Evolutionary conservation across 2,888 invertebrate genomes (phyloP).

Genomic region (Lasioglossum malachurum): DNA sequence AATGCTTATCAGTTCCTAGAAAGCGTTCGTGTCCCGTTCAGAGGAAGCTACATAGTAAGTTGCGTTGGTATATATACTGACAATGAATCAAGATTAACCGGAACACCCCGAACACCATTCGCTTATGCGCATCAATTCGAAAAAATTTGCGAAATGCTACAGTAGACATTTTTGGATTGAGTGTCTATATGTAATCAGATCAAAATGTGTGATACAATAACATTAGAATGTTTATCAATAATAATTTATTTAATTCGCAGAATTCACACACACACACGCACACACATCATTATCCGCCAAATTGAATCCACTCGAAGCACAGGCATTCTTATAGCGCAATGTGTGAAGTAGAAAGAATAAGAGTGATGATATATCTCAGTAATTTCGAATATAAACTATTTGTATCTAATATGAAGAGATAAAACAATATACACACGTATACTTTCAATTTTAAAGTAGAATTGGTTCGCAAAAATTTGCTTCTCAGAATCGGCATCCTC

Average conservation of each 20-base stretch:
- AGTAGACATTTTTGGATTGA: not conserved
- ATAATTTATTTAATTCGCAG: not conserved
- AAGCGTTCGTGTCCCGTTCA: not conserved
- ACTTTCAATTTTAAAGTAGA: not conserved
- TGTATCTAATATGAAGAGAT: not conserved
- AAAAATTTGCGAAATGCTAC: not conserved
- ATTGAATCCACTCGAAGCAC: not conserved
- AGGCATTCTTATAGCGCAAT: not conserved
- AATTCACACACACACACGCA: too few species aligned
- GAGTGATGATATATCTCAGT: not conserved
- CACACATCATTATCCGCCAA: not conserved
- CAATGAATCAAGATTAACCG: not conserved
- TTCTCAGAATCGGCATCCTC: too few species aligned
- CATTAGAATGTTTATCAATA: not conserved
- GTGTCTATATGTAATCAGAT: not conserved
- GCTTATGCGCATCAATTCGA: not conserved
- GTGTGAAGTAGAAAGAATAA: not conserved
- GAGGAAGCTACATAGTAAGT: not conserved
- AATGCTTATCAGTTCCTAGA: not conserved
- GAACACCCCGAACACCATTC: not conserved
- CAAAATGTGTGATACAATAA: not conserved
- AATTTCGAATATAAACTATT: not conserved
- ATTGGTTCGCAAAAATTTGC: not conserved
- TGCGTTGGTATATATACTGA: not conserved
- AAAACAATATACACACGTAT: not conserved